Evolutionary conservation across 2,888 invertebrate species (phyloP).

Genomic region (Ornithoptera alexandrae): DNA sequence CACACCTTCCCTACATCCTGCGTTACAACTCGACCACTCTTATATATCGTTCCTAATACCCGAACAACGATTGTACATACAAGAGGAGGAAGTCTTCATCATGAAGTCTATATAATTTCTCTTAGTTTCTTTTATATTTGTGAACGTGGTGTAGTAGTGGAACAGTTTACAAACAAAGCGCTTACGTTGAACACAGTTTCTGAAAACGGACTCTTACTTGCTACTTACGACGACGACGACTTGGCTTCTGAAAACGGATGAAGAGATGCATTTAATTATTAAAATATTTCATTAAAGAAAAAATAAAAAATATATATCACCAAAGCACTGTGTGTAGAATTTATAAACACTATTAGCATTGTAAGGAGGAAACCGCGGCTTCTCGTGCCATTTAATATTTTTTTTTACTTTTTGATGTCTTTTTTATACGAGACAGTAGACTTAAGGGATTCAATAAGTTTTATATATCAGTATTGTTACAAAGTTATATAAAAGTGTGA

Average conservation of each 20-base stretch:
- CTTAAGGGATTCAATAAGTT: slow-evolving; percentile 39
- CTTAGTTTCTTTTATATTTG: slow-evolving; percentile 28
- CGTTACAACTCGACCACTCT: slow-evolving; percentile 64
- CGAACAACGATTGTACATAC: slow-evolving; percentile 63
- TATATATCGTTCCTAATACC: slow-evolving; percentile 60
- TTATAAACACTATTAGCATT: slow-evolving; percentile 35
- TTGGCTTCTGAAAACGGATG: slow-evolving; percentile 63
- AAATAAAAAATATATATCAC: slow-evolving; percentile 41
- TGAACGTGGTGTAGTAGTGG: background rate
- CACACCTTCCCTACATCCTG: slow-evolving; percentile 44
- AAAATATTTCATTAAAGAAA: slow-evolving; percentile 60
- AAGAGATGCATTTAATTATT: slow-evolving; percentile 45
- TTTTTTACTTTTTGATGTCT: slow-evolving; percentile 23
- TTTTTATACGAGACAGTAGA: slow-evolving; percentile 34
- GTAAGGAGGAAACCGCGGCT: slow-evolving; percentile 63
- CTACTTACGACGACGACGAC: slow-evolving; percentile 50
- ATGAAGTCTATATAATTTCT: slow-evolving; percentile 57
- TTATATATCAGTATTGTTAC: slow-evolving; percentile 37
- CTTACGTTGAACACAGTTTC: background rate
- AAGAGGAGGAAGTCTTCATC: slow-evolving; percentile 69
- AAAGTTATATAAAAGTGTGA: slow-evolving; percentile 43
- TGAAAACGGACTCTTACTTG: slow-evolving; percentile 22
- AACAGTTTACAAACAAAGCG: slow-evolving; percentile 22
- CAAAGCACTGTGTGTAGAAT: slow-evolving; percentile 37
- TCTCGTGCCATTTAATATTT: slow-evolving; percentile 64